A percentile compares a stretch with the other conserved stretches of the same genome.
These are phyloP conservation scores for Tribolium freemani DNA, from an alignment of 2,888 invertebrate genomes.

Conservation along the genomic window DNA sequence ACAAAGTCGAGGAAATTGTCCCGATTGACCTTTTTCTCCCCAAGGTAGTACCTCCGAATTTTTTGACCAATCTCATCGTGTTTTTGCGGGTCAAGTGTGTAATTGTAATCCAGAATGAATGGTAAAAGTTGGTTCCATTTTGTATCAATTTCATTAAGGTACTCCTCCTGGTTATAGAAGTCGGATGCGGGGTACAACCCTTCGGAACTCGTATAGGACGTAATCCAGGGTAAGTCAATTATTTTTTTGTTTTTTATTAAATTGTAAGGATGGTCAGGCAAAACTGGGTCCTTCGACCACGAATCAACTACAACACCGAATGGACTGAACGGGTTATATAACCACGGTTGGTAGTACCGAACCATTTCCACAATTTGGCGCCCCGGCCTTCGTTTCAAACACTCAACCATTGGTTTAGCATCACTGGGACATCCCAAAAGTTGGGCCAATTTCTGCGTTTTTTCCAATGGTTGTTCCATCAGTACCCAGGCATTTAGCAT, in stretches of 20 bases:
- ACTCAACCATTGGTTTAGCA: slow-evolving; percentile 70
- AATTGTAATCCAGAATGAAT: slow-evolving; percentile 65
- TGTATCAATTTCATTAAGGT: slow-evolving; percentile 58
- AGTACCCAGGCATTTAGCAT: slow-evolving; percentile 75
- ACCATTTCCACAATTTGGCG: slow-evolving; percentile 73
- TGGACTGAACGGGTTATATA: slow-evolving; percentile 80
- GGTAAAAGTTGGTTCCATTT: slow-evolving; percentile 64
- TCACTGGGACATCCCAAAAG: slow-evolving; percentile 75
- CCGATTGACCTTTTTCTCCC: slow-evolving; percentile 55
- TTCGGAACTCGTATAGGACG: slow-evolving; percentile 78
- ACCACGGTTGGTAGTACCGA: slow-evolving; percentile 72
- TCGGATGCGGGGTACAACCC: slow-evolving; percentile 77
- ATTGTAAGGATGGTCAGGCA: slow-evolving; percentile 76
- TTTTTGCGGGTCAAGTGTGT: slow-evolving; percentile 54
- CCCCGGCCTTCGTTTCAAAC: slow-evolving; percentile 75
- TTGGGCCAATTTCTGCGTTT: slow-evolving; percentile 74
- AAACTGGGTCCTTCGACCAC: slow-evolving; percentile 73
- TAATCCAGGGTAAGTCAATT: slow-evolving; percentile 78
- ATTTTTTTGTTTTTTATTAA: slow-evolving; percentile 74
- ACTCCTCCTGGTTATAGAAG: slow-evolving; percentile 42
- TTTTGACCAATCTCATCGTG: slow-evolving; percentile 52
- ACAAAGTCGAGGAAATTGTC: slow-evolving; percentile 52
- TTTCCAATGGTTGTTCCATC: slow-evolving; percentile 72
- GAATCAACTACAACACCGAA: slow-evolving; percentile 81
- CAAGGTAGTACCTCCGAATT: slow-evolving; percentile 64